Evolutionary conservation across 2,797 vertebrate genomes (phyloP).

Genomic region (Leptoclinus maculatus): DNA sequence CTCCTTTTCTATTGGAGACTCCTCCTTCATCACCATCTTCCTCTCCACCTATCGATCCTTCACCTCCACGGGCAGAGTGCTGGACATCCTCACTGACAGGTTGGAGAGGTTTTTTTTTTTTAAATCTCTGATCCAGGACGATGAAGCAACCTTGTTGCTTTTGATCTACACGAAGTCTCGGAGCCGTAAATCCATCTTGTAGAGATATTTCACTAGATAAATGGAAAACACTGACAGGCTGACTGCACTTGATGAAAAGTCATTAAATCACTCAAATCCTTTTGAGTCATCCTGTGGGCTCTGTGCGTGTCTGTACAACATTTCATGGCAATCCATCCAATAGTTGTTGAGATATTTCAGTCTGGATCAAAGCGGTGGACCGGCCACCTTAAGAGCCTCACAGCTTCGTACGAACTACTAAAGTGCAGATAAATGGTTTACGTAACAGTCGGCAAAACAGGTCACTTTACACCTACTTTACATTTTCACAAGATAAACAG

Average conservation of each 20-base stretch:
- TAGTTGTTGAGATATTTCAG: background rate
- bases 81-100: conserved; percentile 89
- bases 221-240: background rate
- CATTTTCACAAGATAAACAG: background rate
- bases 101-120: conserved; percentile 32
- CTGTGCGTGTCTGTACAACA: background rate
- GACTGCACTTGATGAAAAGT: background rate
- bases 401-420: background rate
- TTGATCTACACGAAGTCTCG: background rate
- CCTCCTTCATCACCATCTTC: conserved; percentile 88
- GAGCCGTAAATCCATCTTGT: too few relatives aligned
- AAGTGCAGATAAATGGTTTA: conserved; percentile 8
- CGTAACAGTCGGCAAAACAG: background rate
- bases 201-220: background rate
- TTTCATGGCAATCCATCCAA: background rate
- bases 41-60: conserved; percentile 92
- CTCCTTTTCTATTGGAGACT: conserved; percentile 85
- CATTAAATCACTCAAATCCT: background rate
- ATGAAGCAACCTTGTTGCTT: background rate
- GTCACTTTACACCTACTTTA: background rate
- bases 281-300: background rate
- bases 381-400: background rate
- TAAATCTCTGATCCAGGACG: background rate
- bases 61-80: conserved; percentile 83
- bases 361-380: background rate